Evolutionary conservation across 2,797 vertebrate genomes (phyloP).

Genomic region (Rhyacichthys aspro): DNA sequence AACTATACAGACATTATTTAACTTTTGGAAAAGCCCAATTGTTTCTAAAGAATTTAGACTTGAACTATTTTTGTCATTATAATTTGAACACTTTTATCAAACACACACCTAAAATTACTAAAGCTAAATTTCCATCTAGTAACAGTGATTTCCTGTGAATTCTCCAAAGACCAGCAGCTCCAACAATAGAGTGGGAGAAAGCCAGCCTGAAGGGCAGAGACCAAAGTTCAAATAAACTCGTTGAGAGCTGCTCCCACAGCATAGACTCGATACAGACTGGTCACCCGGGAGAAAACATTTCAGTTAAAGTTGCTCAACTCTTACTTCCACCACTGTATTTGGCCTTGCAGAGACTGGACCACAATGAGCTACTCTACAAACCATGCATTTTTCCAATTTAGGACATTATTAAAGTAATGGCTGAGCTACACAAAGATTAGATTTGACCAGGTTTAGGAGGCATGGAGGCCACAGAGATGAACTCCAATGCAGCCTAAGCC

Average conservation of each 20-base stretch:
- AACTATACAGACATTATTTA: conserved; percentile 10
- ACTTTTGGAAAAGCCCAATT: conserved; percentile 6
- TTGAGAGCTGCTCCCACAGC: conserved; percentile 48
- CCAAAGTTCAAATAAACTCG: conserved; percentile 74
- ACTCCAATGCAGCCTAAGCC: not conserved
- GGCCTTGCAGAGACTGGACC: conserved; percentile 10
- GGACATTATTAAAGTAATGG: conserved; percentile 8
- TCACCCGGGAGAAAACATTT: conserved; percentile 59
- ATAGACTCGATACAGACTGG: conserved; percentile 34
- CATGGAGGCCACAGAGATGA: conserved; percentile 17
- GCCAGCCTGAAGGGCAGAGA: conserved; percentile 54
- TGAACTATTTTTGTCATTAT: not conserved
- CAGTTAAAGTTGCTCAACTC: conserved; percentile 53
- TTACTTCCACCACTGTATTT: conserved; percentile 19
- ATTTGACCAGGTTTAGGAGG: conserved; percentile 2
- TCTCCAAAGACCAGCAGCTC: conserved; percentile 56
- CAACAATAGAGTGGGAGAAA: conserved; percentile 66
- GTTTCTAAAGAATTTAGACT: not conserved
- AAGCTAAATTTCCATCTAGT: conserved; percentile 36
- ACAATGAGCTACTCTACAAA: conserved; percentile 7
- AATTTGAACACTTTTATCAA: not conserved
- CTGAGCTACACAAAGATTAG: too few relatives aligned
- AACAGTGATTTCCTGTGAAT: conserved; percentile 68
- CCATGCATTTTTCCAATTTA: conserved; percentile 20
- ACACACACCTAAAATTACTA: conserved; percentile 17